phyloP scores from a whole-genome alignment of 2,888 invertebrate genomes.

The Synergus umbraculus region DNA sequence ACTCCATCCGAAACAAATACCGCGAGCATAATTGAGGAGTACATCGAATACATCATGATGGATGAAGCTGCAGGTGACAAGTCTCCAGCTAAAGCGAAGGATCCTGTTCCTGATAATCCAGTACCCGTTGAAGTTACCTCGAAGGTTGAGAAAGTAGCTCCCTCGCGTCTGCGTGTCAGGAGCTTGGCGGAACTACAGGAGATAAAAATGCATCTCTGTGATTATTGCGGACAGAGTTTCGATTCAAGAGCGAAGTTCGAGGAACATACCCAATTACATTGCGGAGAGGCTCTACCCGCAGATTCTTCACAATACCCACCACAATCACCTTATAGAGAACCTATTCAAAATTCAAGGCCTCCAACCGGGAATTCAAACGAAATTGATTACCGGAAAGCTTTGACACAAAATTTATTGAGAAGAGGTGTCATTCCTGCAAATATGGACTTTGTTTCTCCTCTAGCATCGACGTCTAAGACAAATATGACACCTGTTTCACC shows the following conservation, averaged over 20 bases:
- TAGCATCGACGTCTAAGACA: neutral
- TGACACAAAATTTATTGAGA: neutral
- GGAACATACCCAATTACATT: constrained; percentile 23
- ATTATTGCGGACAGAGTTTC: constrained; percentile 47
- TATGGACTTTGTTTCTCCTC: neutral
- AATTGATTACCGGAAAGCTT: neutral
- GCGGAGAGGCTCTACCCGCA: neutral
- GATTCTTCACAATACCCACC: neutral
- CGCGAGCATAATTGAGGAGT: constrained; percentile 13
- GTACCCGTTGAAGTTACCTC: constrained; percentile 24
- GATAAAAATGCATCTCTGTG: constrained; percentile 44
- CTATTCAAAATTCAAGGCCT: no score
- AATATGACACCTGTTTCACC: neutral
- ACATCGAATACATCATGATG: constrained; percentile 37
- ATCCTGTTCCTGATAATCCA: no score
- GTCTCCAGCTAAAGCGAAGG: neutral
- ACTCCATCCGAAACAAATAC: neutral
- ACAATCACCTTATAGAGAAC: neutral
- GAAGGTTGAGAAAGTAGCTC: neutral
- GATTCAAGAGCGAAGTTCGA: constrained; percentile 39
- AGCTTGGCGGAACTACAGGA: constrained; percentile 52
- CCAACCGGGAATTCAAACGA: neutral
- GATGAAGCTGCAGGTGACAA: neutral
- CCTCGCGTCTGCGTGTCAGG: constrained; percentile 57
- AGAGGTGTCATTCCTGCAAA: neutral